phyloP scores from a whole-genome alignment of 2,113 vertebrate species.

The Pristiophorus japonicus region DNA sequence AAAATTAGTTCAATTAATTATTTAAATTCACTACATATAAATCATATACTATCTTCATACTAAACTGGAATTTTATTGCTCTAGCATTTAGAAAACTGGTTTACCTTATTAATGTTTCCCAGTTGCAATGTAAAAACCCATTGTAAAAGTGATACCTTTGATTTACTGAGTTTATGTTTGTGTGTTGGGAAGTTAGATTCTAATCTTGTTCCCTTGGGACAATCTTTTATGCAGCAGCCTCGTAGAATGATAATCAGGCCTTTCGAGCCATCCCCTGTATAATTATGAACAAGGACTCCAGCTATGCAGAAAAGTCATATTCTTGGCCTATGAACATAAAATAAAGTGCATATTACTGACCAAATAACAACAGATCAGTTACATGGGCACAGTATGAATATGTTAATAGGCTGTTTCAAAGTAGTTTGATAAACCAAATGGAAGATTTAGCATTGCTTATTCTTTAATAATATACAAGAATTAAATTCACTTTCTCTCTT shows the following conservation, averaged over 20 bases:
- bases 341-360: neutral
- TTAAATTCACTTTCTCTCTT: neutral
- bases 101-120: neutral
- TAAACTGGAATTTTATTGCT: neutral
- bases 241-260: neutral
- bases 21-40: neutral
- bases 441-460: neutral
- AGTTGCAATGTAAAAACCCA: neutral
- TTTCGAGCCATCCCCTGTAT: neutral
- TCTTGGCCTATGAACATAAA: neutral
- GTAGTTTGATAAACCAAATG: neutral
- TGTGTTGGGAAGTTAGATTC: neutral
- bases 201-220: neutral
- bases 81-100: neutral
- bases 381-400: neutral
- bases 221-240: neutral
- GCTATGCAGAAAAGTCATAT: neutral
- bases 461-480: neutral
- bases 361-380: neutral
- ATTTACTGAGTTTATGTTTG: neutral
- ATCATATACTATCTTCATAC: neutral
- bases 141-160: neutral
- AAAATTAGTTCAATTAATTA: neutral
- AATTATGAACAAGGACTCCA: neutral
- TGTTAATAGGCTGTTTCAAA: slow-evolving; percentile 5